Percentiles rank a stretch among this genome's conserved stretches.
phyloP scores from a whole-genome alignment of 2,113 vertebrate species.

The Phrynocephalus versicolor region DNA sequence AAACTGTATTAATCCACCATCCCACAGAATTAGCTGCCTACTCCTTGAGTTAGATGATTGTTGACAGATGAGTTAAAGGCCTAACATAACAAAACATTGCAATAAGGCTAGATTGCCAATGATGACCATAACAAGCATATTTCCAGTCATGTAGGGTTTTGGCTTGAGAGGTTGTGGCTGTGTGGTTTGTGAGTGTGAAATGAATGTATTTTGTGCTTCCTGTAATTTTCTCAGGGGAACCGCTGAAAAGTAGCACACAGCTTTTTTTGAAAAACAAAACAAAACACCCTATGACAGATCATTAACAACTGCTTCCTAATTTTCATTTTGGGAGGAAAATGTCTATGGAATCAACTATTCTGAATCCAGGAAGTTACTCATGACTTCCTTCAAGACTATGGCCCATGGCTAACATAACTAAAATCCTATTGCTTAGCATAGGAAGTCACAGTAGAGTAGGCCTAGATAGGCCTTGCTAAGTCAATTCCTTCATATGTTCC shows the following conservation, averaged over 20 bases:
- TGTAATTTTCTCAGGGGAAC: slow-evolving; percentile 16
- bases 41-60: slow-evolving; percentile 1
- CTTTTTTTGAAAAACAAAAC: no score
- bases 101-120: background rate
- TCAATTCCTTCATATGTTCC: no score
- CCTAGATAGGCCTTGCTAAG: no score
- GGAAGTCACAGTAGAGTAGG: no score
- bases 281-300: slow-evolving; percentile 1
- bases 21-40: background rate
- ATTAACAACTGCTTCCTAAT: background rate
- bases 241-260: background rate
- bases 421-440: no score
- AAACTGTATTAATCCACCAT: background rate
- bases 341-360: slow-evolving; percentile 22
- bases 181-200: slow-evolving; percentile 1
- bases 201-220: background rate
- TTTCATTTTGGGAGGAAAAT: slow-evolving; percentile 20
- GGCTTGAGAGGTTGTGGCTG: background rate
- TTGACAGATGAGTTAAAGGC: slow-evolving; percentile 10
- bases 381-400: background rate
- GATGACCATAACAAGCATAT: background rate
- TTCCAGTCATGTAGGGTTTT: background rate
- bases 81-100: slow-evolving; percentile 1
- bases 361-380: background rate
- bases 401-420: background rate